Evolutionary conservation across 1,140 invertebrate species (phyloP).

Genomic region (Bombus haemorrhoidalis): DNA sequence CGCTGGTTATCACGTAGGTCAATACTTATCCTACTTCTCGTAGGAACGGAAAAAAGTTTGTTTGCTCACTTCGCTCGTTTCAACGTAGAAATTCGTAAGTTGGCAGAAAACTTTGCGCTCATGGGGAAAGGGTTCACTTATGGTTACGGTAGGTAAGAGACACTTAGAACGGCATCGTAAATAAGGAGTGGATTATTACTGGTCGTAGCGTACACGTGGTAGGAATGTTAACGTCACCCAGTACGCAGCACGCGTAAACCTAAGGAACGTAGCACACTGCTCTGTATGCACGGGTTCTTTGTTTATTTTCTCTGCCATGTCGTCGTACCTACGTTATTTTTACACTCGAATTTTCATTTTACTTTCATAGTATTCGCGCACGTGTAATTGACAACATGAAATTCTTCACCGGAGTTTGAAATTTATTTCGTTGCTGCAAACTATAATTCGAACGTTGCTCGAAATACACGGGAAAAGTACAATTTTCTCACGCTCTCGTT

Average conservation of each 20-base stretch:
- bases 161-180: slow-evolving; percentile 19
- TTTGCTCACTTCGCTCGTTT: not conserved
- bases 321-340: not conserved
- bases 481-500: not conserved
- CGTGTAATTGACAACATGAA: not conserved
- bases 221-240: slow-evolving; percentile 3
- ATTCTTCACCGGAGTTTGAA: not conserved
- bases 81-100: slow-evolving; percentile 6
- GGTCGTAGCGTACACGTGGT: not conserved
- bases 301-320: not conserved
- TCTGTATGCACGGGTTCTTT: too few relatives aligned
- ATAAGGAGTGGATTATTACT: slow-evolving; percentile 23
- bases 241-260: not conserved
- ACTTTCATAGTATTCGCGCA: not conserved
- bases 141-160: slow-evolving; percentile 25
- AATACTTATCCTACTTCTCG: not conserved
- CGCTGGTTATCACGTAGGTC: not conserved
- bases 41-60: not conserved
- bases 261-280: not conserved
- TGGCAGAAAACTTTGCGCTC: not conserved
- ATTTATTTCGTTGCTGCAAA: not conserved
- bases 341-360: not conserved
- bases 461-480: not conserved
- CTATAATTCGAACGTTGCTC: not conserved
- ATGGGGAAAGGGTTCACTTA: slow-evolving; percentile 11